Evolutionary conservation across 1,140 invertebrate species (phyloP).

Genomic region (Eupristina koningsbergeri): DNA sequence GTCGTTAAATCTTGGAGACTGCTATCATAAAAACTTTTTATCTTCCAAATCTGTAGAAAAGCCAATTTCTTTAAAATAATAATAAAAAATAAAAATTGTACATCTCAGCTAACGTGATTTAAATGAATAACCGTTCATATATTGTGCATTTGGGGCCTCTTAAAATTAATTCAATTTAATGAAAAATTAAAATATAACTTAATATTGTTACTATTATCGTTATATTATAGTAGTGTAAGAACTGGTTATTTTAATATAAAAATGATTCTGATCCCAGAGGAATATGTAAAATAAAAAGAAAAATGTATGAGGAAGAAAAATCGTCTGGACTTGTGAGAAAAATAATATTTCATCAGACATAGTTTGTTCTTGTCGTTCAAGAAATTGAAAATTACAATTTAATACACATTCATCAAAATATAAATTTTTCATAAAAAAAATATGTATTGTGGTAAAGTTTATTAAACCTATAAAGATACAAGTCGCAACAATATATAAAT

Average conservation of each 20-base stretch:
- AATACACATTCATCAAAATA: constrained; percentile 6
- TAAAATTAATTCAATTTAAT: constrained; percentile 43
- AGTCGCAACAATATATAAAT: constrained; percentile 28
- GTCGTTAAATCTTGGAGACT: constrained; percentile 25
- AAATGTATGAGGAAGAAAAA: neutral
- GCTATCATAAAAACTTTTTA: constrained; percentile 22
- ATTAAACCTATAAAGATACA: constrained; percentile 3
- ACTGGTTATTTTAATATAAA: constrained; percentile 48
- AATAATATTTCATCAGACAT: constrained; percentile 11
- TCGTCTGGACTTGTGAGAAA: neutral
- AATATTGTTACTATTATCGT: constrained; percentile 48
- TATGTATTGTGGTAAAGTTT: constrained; percentile 1
- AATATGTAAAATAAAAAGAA: constrained; percentile 14
- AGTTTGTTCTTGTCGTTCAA: constrained; percentile 15
- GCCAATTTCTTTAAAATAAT: constrained; percentile 13
- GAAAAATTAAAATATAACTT: constrained; percentile 24
- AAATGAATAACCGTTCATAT: constrained; percentile 17
- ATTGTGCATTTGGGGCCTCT: constrained; percentile 42
- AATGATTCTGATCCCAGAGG: constrained; percentile 11
- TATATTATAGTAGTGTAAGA: constrained; percentile 42
- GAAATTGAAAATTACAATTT: constrained; percentile 8
- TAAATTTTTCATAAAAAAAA: constrained; percentile 30
- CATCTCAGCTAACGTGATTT: neutral
- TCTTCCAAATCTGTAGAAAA: neutral
- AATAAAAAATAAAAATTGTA: neutral